Conservation (phyloP, 2,113 vertebrate genomes). For the Notechis scutatus region DNA sequence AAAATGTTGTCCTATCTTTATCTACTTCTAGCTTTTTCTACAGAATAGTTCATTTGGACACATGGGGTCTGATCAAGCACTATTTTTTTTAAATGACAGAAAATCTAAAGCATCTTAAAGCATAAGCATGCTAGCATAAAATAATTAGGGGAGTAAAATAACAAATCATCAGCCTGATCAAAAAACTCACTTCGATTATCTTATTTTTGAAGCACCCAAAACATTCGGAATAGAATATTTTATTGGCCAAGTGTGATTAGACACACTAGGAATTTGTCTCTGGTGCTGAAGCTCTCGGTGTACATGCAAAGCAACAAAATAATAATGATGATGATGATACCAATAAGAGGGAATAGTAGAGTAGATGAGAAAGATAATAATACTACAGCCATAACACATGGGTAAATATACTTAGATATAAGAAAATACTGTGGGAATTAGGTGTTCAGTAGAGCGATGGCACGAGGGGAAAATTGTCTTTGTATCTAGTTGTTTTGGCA, state of each 20-base stretch:
- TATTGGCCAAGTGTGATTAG: background rate
- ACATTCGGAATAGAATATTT: background rate
- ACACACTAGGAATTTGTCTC: background rate
- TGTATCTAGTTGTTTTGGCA: background rate
- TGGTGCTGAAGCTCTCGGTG: background rate
- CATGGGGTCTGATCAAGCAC: background rate
- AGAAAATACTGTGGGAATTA: background rate
- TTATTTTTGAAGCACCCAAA: background rate
- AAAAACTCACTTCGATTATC: background rate
- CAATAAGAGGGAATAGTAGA: background rate
- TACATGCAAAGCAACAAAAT: background rate
- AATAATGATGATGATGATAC: background rate
- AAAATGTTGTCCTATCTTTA: background rate
- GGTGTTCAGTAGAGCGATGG: background rate
- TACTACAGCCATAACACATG: background rate
- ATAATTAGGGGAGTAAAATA: background rate
- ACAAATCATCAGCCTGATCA: background rate
- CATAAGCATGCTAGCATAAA: background rate
- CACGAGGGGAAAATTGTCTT: background rate
- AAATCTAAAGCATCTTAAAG: background rate
- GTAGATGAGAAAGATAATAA: background rate
- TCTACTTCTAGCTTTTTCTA: background rate
- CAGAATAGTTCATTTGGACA: background rate
- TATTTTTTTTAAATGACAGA: background rate
- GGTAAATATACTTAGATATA: background rate